Evolutionary conservation across 2,113 vertebrate genomes (phyloP).

Genomic region (Nematolebias whitei): DNA sequence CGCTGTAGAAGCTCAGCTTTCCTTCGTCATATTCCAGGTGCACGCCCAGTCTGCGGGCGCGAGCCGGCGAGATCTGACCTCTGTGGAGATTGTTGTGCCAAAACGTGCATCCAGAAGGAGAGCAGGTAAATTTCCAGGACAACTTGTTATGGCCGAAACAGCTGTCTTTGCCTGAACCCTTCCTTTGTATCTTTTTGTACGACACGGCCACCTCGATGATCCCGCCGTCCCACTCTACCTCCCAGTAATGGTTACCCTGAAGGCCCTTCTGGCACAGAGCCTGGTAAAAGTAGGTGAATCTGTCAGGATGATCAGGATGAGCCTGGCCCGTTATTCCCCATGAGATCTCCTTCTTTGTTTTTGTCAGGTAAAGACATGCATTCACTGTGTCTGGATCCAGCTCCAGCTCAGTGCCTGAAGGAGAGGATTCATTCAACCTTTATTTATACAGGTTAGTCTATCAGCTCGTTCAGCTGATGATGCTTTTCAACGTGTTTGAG

Average conservation of each 20-base stretch:
- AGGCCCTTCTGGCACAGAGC: conserved; percentile 49
- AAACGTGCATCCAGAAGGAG: conserved; percentile 71
- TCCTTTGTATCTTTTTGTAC: conserved; percentile 72
- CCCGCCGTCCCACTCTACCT: conserved; percentile 72
- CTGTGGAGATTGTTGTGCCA: conserved; percentile 78
- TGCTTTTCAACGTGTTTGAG: neutral
- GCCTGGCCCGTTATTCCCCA: conserved; percentile 21
- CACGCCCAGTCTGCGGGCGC: conserved; percentile 73
- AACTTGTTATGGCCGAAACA: conserved; percentile 80
- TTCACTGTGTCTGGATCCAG: conserved; percentile 64
- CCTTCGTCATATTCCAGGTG: conserved; percentile 77
- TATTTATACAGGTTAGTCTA: too few relatives aligned
- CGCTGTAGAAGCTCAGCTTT: conserved; percentile 81
- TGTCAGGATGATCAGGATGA: conserved; percentile 52
- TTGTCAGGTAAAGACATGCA: conserved; percentile 46
- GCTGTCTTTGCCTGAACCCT: conserved; percentile 65
- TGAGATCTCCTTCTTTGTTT: conserved; percentile 41
- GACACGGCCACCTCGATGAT: conserved; percentile 79
- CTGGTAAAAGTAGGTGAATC: conserved; percentile 58
- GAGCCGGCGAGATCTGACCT: conserved; percentile 54
- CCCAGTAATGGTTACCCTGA: conserved; percentile 56
- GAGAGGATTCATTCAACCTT: neutral
- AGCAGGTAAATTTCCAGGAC: conserved; percentile 84
- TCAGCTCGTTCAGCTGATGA: neutral
- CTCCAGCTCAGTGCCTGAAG: conserved; percentile 13